Percentiles rank a stretch among this genome's conserved stretches.
These are phyloP conservation scores for Andrena haemorrhoa DNA, from an alignment of 2,888 invertebrate genomes.

Conservation along the genomic window DNA sequence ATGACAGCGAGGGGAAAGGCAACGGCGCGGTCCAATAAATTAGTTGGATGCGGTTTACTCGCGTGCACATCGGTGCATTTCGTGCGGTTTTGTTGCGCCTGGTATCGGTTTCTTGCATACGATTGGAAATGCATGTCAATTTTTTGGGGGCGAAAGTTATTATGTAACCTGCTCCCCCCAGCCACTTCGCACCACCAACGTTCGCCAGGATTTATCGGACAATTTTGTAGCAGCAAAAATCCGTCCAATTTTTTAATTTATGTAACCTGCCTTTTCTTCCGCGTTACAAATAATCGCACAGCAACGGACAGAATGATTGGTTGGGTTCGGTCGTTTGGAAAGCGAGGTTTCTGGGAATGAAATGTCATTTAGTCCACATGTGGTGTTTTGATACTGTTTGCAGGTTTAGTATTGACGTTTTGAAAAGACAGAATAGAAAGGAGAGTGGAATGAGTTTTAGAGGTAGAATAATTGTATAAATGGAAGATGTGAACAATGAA, in stretches of 20 bases:
- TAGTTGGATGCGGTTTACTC: slow-evolving; percentile 52
- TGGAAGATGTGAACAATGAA: no score
- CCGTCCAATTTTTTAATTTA: background rate
- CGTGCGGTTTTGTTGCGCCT: slow-evolving; percentile 29
- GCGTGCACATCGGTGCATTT: slow-evolving; percentile 46
- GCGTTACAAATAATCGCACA: background rate
- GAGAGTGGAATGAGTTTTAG: no score
- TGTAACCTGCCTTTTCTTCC: background rate
- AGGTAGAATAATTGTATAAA: no score
- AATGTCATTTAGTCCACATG: no score
- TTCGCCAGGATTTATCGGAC: background rate
- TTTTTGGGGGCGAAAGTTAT: slow-evolving; percentile 8
- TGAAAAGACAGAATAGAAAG: no score
- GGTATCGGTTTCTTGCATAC: slow-evolving; percentile 32
- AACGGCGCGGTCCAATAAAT: slow-evolving; percentile 49
- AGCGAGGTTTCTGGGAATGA: no score
- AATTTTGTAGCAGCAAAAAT: background rate
- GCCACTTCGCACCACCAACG: background rate
- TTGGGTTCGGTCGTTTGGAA: no score
- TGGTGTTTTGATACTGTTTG: no score
- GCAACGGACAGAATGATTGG: no score
- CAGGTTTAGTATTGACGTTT: no score
- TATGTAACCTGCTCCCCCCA: background rate
- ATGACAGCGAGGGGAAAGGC: slow-evolving; percentile 27
- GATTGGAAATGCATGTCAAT: slow-evolving; percentile 30